These are phyloP conservation scores for Myiotriccus ornatus DNA, from an alignment of 2,797 vertebrate genomes.

Conservation along the genomic window DNA sequence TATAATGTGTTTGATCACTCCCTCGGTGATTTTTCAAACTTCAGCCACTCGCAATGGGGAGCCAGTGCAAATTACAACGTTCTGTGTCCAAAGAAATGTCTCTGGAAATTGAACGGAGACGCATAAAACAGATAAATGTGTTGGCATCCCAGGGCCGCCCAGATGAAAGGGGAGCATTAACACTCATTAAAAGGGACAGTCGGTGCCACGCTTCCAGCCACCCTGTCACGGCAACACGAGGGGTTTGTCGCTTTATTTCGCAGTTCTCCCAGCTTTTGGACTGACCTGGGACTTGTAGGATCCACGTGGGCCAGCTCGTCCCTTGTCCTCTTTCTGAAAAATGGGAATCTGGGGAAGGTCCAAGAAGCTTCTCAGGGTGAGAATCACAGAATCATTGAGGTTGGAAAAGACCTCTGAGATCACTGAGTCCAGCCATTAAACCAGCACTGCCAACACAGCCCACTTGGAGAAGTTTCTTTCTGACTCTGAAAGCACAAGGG, in stretches of 20 bases:
- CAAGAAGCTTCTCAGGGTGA: background rate
- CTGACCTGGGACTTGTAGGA: background rate
- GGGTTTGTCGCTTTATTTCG: background rate
- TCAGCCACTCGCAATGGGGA: constrained; percentile 17
- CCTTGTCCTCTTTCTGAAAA: background rate
- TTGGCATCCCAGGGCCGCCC: constrained; percentile 20
- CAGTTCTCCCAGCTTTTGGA: background rate
- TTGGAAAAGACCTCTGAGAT: background rate
- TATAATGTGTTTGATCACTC: constrained; percentile 62
- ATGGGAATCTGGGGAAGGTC: background rate
- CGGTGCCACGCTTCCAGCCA: constrained; percentile 4
- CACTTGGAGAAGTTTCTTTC: background rate
- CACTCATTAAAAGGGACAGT: constrained; percentile 64
- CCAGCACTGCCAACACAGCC: background rate
- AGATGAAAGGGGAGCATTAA: constrained; percentile 59
- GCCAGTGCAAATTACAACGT: constrained; percentile 47
- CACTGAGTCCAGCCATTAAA: background rate
- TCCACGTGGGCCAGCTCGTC: background rate
- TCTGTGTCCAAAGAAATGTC: constrained; percentile 52
- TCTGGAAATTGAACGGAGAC: constrained; percentile 41
- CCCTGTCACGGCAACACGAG: background rate
- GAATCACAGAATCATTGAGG: background rate
- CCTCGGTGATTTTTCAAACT: constrained; percentile 57
- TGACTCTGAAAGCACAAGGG: background rate
- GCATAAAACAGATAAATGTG: constrained; percentile 52